Evolutionary conservation across 1,140 invertebrate species (phyloP).

Genomic region (Reticulitermes speratus): DNA sequence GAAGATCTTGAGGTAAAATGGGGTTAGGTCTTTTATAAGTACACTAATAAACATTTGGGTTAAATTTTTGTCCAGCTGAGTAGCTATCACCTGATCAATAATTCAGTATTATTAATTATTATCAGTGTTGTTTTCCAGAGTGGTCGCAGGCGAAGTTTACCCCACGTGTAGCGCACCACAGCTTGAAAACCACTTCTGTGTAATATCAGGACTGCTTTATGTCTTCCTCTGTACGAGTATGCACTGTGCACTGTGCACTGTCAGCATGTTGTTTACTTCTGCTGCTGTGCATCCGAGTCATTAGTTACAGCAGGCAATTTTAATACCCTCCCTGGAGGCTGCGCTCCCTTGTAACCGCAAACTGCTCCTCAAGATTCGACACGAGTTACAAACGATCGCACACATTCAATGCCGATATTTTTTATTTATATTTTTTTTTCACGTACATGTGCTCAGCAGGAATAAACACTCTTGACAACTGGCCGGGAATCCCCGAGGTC

Average conservation of each 20-base stretch:
- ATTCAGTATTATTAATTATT: too few species aligned
- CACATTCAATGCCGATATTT: not conserved
- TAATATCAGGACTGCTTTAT: not conserved
- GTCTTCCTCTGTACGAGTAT: not conserved
- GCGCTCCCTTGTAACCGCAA: not conserved
- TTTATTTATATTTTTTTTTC: not conserved
- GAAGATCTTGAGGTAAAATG: too few species aligned
- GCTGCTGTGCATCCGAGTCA: not conserved
- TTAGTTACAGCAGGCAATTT: not conserved
- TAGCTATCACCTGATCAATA: too few species aligned
- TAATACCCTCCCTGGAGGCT: not conserved
- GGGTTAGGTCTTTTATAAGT: too few species aligned
- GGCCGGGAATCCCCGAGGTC: slow-evolving; percentile 14
- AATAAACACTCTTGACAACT: not conserved
- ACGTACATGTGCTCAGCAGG: not conserved
- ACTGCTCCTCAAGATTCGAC: not conserved
- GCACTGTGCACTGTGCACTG: not conserved
- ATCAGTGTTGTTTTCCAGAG: too few species aligned
- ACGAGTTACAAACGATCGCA: not conserved
- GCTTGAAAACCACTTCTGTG: not conserved
- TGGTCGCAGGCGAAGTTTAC: too few species aligned
- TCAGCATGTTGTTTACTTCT: not conserved
- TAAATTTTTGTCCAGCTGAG: too few species aligned
- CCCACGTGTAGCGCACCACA: not conserved
- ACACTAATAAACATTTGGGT: too few species aligned